Conservation (phyloP, 2,888 invertebrate species). For the Agonopterix heracliana region DNA sequence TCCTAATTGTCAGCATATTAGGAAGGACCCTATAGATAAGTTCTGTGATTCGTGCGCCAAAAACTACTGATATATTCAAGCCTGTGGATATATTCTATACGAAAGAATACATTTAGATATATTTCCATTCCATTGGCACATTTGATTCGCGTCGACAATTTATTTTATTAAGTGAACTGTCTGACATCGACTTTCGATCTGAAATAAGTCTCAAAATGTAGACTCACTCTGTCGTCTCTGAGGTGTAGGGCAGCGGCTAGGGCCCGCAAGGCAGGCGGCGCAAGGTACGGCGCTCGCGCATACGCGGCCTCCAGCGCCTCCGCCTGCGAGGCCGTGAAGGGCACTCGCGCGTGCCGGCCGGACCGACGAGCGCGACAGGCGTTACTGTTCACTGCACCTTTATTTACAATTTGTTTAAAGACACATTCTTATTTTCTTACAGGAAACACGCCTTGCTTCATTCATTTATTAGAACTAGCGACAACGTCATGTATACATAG, state of each 20-base stretch:
- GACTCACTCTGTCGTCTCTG: constrained; percentile 80
- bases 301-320: constrained; percentile 82
- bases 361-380: constrained; percentile 70
- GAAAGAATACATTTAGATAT: too few relatives aligned
- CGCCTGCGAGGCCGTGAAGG: constrained; percentile 82
- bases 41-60: too few relatives aligned
- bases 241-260: constrained; percentile 79
- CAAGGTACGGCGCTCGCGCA: constrained; percentile 80
- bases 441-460: not conserved
- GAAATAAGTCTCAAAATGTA: not conserved
- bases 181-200: too few relatives aligned
- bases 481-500: too few relatives aligned
- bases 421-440: not conserved
- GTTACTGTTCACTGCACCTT: constrained; percentile 43
- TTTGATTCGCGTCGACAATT: too few relatives aligned
- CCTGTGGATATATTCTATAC: too few relatives aligned
- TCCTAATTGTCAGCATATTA: too few relatives aligned
- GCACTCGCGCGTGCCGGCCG: constrained; percentile 82
- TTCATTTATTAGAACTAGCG: too few relatives aligned
- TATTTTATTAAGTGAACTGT: too few relatives aligned
- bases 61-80: too few relatives aligned
- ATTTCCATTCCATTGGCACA: too few relatives aligned
- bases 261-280: constrained; percentile 79
- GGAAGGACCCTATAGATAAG: too few relatives aligned
- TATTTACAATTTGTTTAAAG: constrained; percentile 5